Percentiles rank a stretch among this genome's conserved stretches.
Conservation (phyloP, 2,888 invertebrate species). For the Ptychoptera contaminata region DNA sequence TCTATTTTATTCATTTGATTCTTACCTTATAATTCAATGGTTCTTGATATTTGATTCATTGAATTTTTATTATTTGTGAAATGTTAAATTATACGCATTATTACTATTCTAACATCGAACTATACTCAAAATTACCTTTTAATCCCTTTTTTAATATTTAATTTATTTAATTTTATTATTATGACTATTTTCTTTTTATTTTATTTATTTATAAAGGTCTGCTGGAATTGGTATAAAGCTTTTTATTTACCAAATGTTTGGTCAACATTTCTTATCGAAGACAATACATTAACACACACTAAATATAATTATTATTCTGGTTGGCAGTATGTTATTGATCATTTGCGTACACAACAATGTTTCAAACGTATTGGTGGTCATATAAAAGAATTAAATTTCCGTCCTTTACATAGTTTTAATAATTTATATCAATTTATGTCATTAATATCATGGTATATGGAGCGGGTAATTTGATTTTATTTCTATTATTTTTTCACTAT, state of each 20-base stretch:
- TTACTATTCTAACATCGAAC: too few relatives aligned
- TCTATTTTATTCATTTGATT: not conserved
- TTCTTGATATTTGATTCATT: too few relatives aligned
- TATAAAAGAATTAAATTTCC: slow-evolving; percentile 49
- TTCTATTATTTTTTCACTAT: not conserved
- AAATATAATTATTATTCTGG: slow-evolving; percentile 69
- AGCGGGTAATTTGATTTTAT: slow-evolving; percentile 27
- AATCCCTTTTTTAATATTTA: not conserved
- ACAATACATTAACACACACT: slow-evolving; percentile 53
- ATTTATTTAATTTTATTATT: not conserved
- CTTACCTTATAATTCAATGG: not conserved
- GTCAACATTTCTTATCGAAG: slow-evolving; percentile 54
- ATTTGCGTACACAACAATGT: slow-evolving; percentile 53
- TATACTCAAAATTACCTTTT: not conserved
- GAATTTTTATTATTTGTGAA: not conserved
- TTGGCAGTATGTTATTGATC: slow-evolving; percentile 64
- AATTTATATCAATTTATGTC: slow-evolving; percentile 75
- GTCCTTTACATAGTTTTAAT: slow-evolving; percentile 61
- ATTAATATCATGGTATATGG: slow-evolving; percentile 58
- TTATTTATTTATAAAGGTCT: slow-evolving; percentile 18
- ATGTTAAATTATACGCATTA: too few relatives aligned
- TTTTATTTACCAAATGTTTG: slow-evolving; percentile 62
- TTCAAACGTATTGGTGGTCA: slow-evolving; percentile 48
- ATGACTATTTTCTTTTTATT: not conserved
- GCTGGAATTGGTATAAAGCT: slow-evolving; percentile 43